These are phyloP conservation scores for Leucophenga varia DNA, from an alignment of 1,140 invertebrate species.

Conservation along the genomic window DNA sequence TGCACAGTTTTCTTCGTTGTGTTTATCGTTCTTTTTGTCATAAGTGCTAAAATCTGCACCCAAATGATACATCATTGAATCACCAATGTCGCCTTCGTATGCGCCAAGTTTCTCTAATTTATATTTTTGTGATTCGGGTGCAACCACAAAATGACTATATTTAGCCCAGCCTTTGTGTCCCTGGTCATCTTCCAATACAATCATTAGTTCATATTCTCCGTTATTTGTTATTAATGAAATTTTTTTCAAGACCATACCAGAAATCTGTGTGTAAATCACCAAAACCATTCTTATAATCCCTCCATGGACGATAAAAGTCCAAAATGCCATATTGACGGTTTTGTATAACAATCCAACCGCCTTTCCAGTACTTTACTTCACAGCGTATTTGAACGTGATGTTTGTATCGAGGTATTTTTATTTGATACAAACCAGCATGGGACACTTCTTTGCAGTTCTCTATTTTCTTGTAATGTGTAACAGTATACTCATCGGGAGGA, in stretches of 20 bases:
- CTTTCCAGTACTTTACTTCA: not conserved
- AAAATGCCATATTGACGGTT: too few relatives aligned
- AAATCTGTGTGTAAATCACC: not conserved
- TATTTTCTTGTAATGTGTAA: too few relatives aligned
- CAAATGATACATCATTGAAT: not conserved
- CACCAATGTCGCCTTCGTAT: not conserved
- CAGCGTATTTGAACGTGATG: not conserved
- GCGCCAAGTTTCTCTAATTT: too few relatives aligned
- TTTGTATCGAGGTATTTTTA: not conserved
- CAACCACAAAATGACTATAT: not conserved
- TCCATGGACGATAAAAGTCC: too few relatives aligned
- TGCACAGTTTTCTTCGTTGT: not conserved
- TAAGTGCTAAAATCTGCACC: not conserved
- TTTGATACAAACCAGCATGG: not conserved
- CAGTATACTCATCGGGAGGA: too few relatives aligned
- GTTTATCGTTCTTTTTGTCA: conserved; percentile 1
- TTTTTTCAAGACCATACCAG: conserved; percentile 6
- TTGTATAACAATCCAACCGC: too few relatives aligned
- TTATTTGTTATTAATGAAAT: too few relatives aligned
- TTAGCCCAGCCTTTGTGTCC: not conserved
- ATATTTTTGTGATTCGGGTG: not conserved
- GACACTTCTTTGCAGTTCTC: not conserved
- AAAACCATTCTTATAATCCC: not conserved
- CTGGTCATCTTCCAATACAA: not conserved
- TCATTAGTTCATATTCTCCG: not conserved